Percentiles rank a stretch among this genome's conserved stretches.
Conservation (phyloP, 2,888 invertebrate species). For the Drosophila recens region DNA sequence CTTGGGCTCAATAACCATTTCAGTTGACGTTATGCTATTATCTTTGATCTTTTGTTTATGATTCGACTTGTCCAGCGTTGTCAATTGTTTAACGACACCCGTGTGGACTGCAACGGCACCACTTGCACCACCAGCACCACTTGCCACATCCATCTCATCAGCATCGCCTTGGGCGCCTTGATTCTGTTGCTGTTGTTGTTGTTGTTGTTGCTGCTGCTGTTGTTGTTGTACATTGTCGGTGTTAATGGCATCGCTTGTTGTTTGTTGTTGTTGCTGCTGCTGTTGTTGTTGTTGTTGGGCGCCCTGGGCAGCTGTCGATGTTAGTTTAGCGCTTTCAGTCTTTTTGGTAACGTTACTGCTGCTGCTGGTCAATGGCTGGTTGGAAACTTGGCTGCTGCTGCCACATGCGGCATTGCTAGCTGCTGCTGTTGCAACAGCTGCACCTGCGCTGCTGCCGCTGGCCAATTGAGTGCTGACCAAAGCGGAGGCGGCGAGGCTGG, state of each 20-base stretch:
- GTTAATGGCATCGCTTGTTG: conserved; percentile 83
- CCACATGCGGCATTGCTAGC: conserved; percentile 71
- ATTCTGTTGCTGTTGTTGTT: conserved; percentile 67
- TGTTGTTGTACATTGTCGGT: conserved; percentile 82
- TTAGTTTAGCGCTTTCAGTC: conserved; percentile 86
- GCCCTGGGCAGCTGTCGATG: conserved; percentile 72
- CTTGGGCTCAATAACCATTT: conserved; percentile 89
- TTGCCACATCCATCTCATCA: conserved; percentile 68
- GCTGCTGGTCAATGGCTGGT: conserved; percentile 82
- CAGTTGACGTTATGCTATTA: conserved; percentile 70
- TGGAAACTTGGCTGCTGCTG: conserved; percentile 69
- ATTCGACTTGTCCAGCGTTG: conserved; percentile 82
- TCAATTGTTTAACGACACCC: conserved; percentile 77
- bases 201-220: conserved; percentile 64
- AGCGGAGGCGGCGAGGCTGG: conserved; percentile 80
- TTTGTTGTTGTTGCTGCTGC: conserved; percentile 62
- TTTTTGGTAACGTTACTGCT: conserved; percentile 85
- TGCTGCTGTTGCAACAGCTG: conserved; percentile 58
- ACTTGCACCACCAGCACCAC: conserved; percentile 45
- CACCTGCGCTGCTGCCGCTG: conserved; percentile 51
- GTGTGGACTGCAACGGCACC: conserved; percentile 65
- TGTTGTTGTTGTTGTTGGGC: conserved; percentile 54
- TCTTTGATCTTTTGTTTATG: conserved; percentile 83
- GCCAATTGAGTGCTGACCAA: conserved; percentile 80
- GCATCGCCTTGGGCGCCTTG: conserved; percentile 73